Evolutionary conservation across 2,888 invertebrate species (phyloP).

Genomic region (Plagodis pulveraria): DNA sequence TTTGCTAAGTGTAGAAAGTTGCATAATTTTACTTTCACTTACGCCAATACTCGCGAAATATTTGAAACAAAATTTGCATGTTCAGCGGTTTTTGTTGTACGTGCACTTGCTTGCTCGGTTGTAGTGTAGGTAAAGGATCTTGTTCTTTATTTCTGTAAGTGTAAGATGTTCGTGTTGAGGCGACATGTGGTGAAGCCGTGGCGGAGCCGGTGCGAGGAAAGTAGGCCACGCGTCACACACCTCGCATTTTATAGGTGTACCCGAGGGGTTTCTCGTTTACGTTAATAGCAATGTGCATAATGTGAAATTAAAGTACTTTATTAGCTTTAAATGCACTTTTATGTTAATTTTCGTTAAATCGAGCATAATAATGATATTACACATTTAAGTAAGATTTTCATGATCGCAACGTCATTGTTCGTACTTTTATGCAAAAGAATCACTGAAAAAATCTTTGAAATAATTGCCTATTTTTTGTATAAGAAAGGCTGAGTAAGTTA

Average conservation of each 20-base stretch:
- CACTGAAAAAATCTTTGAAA: too few relatives aligned
- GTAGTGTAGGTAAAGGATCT: conserved; percentile 41
- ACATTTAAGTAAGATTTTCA: too few relatives aligned
- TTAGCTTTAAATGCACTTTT: conserved; percentile 26
- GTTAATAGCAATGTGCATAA: conserved; percentile 43
- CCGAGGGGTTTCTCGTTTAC: conserved; percentile 67
- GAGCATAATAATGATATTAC: too few relatives aligned
- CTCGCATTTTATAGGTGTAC: conserved; percentile 76
- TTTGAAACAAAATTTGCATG: conserved; percentile 73
- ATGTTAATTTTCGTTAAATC: conserved; percentile 4
- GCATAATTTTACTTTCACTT: conserved; percentile 83
- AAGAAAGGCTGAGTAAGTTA: too few relatives aligned
- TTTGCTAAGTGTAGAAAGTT: conserved; percentile 73
- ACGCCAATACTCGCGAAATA: conserved; percentile 67
- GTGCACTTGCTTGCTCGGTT: conserved; percentile 20
- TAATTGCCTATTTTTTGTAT: too few relatives aligned
- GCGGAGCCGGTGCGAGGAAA: conserved; percentile 63
- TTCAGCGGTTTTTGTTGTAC: conserved; percentile 58
- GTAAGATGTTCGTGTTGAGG: conserved; percentile 56
- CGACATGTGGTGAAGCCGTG: conserved; percentile 68
- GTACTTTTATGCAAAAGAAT: too few relatives aligned
- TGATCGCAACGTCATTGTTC: too few relatives aligned
- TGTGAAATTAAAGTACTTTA: conserved; percentile 35
- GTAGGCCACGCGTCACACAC: conserved; percentile 79
- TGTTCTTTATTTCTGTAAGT: conserved; percentile 55